These are phyloP conservation scores for Tenrec ecaudatus DNA, from an alignment of 2,113 vertebrate species.

Conservation along the genomic window DNA sequence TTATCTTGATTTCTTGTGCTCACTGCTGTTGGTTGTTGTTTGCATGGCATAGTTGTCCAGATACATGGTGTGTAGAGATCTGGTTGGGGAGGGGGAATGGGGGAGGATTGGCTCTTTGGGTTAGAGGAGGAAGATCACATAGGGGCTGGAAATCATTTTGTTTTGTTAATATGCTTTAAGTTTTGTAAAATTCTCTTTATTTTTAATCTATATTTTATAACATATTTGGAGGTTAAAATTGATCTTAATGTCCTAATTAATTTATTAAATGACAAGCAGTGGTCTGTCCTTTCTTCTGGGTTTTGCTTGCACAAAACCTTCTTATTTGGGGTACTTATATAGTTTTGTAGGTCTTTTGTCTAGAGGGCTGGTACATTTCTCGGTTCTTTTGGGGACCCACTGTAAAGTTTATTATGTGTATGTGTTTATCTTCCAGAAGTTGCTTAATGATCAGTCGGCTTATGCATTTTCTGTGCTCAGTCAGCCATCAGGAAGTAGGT, in stretches of 20 bases:
- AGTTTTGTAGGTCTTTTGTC: conserved; percentile 3
- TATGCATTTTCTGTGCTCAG: not conserved
- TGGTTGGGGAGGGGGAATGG: too few relatives aligned
- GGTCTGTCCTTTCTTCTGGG: not conserved
- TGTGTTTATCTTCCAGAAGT: not conserved
- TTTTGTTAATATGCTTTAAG: not conserved
- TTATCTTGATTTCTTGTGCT: too few relatives aligned
- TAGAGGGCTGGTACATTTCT: not conserved
- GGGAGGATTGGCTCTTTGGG: too few relatives aligned
- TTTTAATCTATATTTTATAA: not conserved
- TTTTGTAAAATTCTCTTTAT: not conserved
- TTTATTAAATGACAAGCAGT: not conserved
- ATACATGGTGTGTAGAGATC: too few relatives aligned
- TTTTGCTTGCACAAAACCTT: not conserved
- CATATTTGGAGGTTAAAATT: not conserved
- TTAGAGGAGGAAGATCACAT: too few relatives aligned
- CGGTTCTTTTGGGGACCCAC: not conserved
- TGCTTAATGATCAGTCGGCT: conserved; percentile 22
- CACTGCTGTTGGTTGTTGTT: too few relatives aligned
- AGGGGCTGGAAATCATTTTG: too few relatives aligned
- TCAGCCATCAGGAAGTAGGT: not conserved
- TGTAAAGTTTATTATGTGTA: not conserved
- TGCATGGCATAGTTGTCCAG: too few relatives aligned
- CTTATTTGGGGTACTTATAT: not conserved
- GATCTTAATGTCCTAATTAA: not conserved